phyloP scores from a whole-genome alignment of 64 coral and sea anemone genomes.

The Anthopleura sola region DNA sequence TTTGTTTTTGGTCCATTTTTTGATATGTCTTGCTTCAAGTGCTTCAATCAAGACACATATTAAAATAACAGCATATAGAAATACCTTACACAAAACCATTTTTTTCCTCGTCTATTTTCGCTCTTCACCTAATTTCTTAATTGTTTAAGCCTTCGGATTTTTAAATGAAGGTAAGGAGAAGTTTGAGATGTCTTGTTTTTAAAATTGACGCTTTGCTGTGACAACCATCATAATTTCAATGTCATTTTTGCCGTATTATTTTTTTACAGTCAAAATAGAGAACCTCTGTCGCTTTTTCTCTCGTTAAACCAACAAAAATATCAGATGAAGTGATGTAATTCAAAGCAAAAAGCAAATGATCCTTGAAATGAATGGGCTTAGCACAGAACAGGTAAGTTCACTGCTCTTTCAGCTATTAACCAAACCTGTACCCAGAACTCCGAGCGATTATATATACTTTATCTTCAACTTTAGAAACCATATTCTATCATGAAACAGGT shows the following conservation, averaged over 20 bases:
- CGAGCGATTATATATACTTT: background rate
- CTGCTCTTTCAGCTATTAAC: background rate
- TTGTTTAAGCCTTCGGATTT: background rate
- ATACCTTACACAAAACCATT: background rate
- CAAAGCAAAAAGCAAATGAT: background rate
- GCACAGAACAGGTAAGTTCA: background rate
- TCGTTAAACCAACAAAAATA: background rate
- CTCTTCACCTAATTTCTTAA: background rate
- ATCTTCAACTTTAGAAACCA: background rate
- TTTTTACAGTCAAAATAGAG: background rate
- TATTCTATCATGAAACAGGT: background rate
- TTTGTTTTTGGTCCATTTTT: background rate
- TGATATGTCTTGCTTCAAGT: background rate
- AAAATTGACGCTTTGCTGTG: background rate
- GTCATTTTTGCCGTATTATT: background rate
- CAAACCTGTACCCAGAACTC: background rate
- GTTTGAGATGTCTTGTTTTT: background rate
- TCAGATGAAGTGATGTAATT: background rate
- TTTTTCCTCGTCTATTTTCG: background rate
- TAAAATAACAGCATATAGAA: background rate
- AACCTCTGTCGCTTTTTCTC: background rate
- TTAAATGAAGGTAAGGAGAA: background rate
- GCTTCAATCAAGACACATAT: background rate
- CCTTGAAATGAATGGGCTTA: background rate
- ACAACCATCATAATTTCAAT: background rate